phyloP scores from a whole-genome alignment of 2,113 vertebrate genomes.

The Cyanoliseus patagonus region DNA sequence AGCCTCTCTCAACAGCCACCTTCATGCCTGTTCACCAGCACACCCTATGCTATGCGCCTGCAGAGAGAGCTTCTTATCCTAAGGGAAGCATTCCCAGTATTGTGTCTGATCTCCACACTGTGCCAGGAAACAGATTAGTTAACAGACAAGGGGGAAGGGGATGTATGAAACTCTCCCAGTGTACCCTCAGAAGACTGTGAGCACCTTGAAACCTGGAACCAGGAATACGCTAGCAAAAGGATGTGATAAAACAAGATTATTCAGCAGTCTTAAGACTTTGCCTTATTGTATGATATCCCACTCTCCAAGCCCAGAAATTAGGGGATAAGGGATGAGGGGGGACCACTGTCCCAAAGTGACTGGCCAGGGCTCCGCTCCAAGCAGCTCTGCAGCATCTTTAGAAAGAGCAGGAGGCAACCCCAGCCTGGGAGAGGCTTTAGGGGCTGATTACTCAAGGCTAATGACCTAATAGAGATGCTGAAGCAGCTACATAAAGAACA shows the following conservation, averaged over 20 bases:
- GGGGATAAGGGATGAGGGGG: fast-evolving
- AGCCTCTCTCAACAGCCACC: neutral
- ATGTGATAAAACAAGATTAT: neutral
- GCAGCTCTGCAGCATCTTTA: neutral
- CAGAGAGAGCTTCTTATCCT: neutral
- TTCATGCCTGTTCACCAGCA: neutral
- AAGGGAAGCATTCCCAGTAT: neutral
- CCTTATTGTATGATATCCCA: neutral
- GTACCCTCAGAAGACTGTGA: neutral
- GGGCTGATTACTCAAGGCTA: neutral
- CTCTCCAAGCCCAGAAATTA: neutral
- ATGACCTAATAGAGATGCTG: neutral
- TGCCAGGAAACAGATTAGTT: neutral
- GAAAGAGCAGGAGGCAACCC: neutral
- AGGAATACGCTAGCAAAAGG: neutral
- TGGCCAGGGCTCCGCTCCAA: neutral
- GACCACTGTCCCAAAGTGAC: neutral
- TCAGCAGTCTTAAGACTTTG: neutral
- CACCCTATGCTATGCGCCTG: fast-evolving
- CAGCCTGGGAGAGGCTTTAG: neutral
- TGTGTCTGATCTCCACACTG: fast-evolving
- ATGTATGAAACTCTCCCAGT: neutral
- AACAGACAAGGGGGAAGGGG: neutral
- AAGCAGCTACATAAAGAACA: neutral
- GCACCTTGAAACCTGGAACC: neutral